These are phyloP conservation scores for Drosophila limbata DNA, from an alignment of 2,888 invertebrate genomes.

Conservation along the genomic window DNA sequence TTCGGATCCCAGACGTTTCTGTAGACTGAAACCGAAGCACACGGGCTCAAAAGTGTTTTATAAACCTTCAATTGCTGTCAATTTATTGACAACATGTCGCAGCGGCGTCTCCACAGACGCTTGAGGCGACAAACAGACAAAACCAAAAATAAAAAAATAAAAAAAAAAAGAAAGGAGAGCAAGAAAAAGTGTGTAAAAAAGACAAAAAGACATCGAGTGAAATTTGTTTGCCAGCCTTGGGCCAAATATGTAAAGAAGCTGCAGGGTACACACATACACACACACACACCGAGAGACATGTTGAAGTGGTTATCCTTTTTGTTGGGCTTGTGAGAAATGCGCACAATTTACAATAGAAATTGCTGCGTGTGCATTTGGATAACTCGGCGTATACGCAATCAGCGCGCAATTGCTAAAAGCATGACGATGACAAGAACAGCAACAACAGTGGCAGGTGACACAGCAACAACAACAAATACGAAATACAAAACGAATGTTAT, in stretches of 20 bases:
- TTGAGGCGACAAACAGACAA: constrained; percentile 54
- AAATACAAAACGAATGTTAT: constrained; percentile 68
- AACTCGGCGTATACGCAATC: constrained; percentile 76
- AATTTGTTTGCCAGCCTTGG: constrained; percentile 74
- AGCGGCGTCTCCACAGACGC: constrained; percentile 57
- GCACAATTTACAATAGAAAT: constrained; percentile 77
- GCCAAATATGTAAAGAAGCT: constrained; percentile 53
- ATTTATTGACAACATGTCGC: constrained; percentile 81
- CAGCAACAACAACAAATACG: constrained; percentile 26
- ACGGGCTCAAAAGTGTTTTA: constrained; percentile 71
- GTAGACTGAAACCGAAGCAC: constrained; percentile 23
- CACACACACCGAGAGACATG: constrained; percentile 16
- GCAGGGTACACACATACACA: constrained; percentile 20
- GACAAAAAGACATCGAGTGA: constrained; percentile 50
- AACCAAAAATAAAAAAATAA: constrained; percentile 12
- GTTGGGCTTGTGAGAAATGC: constrained; percentile 65
- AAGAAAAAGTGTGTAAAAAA: constrained; percentile 18
- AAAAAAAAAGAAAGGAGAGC: constrained; percentile 17
- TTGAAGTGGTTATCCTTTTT: constrained; percentile 30
- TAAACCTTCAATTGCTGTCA: constrained; percentile 82
- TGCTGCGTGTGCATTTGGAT: constrained; percentile 75
- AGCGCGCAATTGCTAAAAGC: constrained; percentile 75
- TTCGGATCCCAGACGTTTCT: constrained; percentile 15
- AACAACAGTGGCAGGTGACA: constrained; percentile 56
- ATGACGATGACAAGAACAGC: constrained; percentile 46